These are phyloP conservation scores for Actinia equina DNA, from an alignment of 64 coral and sea anemone species.

Conservation along the genomic window DNA sequence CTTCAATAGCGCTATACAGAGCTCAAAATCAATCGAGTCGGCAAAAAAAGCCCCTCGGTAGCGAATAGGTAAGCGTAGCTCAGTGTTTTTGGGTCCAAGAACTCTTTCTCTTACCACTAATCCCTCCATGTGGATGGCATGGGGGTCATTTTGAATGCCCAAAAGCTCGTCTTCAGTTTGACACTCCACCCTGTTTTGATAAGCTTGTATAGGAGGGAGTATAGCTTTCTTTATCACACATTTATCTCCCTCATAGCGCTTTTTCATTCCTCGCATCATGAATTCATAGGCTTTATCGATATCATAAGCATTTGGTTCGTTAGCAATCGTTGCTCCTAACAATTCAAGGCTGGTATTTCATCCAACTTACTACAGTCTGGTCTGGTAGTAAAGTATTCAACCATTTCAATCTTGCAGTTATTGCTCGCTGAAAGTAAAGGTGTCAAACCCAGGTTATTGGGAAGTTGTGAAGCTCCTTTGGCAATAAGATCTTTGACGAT, in stretches of 20 bases:
- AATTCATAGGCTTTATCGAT: slow-evolving; percentile 51
- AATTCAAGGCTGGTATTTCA: too few species aligned
- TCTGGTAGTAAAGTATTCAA: too few species aligned
- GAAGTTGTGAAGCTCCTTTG: too few species aligned
- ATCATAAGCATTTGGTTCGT: slow-evolving; percentile 59
- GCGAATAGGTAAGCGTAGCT: slow-evolving; percentile 62
- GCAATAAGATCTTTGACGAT: too few species aligned
- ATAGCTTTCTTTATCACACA: slow-evolving; percentile 7
- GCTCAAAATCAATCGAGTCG: slow-evolving; percentile 58
- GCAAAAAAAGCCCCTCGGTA: slow-evolving; percentile 81
- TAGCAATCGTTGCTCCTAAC: too few species aligned
- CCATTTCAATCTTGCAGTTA: too few species aligned
- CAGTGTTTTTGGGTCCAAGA: slow-evolving; percentile 49
- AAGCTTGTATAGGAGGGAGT: too few species aligned
- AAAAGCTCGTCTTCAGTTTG: background rate
- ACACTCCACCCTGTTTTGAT: too few species aligned
- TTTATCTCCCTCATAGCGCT: slow-evolving; percentile 29
- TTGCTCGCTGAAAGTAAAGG: too few species aligned
- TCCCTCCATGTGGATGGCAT: slow-evolving; percentile 34
- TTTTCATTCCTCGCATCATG: slow-evolving; percentile 56
- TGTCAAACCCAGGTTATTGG: too few species aligned
- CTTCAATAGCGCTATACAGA: background rate
- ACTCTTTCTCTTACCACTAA: slow-evolving; percentile 78
- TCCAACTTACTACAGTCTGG: too few species aligned
- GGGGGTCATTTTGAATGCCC: too few species aligned